These are phyloP conservation scores for Phoebastria nigripes DNA, from an alignment of 2,797 vertebrate species.

Conservation along the genomic window DNA sequence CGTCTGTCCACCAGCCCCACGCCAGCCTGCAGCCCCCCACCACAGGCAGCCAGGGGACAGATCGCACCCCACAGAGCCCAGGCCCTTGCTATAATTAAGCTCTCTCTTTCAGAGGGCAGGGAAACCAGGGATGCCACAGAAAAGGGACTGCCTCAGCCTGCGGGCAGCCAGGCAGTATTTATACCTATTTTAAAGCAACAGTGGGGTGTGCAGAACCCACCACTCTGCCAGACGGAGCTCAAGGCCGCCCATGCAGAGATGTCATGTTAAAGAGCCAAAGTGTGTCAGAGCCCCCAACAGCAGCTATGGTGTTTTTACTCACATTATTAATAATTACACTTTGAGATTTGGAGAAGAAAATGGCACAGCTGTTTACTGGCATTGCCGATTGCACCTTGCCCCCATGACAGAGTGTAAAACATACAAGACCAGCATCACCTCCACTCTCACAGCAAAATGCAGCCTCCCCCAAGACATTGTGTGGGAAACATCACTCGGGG, in stretches of 20 bases:
- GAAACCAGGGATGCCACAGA: neutral
- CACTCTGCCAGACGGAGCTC: neutral
- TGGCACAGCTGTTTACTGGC: neutral
- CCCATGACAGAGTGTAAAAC: fast-evolving
- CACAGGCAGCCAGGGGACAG: fast-evolving
- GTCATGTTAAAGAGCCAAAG: neutral
- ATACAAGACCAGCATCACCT: neutral
- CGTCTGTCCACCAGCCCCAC: neutral
- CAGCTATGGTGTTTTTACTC: neutral
- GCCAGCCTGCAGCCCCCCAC: neutral
- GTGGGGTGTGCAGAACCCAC: neutral
- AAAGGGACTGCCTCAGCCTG: neutral
- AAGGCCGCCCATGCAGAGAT: neutral
- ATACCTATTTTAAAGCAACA: neutral
- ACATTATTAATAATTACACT: neutral
- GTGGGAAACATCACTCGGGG: neutral
- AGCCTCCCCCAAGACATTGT: fast-evolving
- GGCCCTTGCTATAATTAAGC: neutral
- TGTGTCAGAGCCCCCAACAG: neutral
- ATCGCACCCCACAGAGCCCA: neutral
- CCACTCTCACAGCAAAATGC: neutral
- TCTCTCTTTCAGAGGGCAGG: neutral
- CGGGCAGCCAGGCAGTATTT: neutral
- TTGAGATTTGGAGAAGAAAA: neutral
- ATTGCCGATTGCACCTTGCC: neutral